Evolutionary conservation across 2,797 vertebrate genomes (phyloP), one percentile per base, ranked within the genome.

Genomic region (Schizopygopsis pylzovi): DNA sequence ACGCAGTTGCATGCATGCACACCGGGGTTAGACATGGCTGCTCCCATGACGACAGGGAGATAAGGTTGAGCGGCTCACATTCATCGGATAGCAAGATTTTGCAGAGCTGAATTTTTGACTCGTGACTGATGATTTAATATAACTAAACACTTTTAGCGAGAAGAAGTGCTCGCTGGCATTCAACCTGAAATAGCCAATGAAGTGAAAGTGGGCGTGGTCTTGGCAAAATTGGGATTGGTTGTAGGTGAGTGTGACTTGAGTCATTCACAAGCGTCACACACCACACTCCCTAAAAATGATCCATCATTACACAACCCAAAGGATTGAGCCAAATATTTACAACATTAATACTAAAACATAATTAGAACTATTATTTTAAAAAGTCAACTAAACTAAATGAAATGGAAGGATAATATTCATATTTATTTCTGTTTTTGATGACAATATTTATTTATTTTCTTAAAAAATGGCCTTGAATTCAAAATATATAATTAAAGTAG

Each of bases 181-280:
- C 75, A 33, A 67, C 33, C 18, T 28, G 16, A 45, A 28, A 10
- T 9, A 45, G 18, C 15, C n/a, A 59, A 28, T 63, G 0, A 63
- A 39, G 25, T 37, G 28, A 37, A 33, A 70, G 63, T 67, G 33
- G 63, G 63, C 39, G 20, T 52, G 71, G 25, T 49, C 59, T 65
- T 9, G 13, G 65, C 16, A 79, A 41, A 37, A 45, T 16, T 47
- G 25, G n/a, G 49, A 79, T 71, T 45, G 61, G 33, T 20, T 39
- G 8, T 65, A 52, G 47, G 73, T 0, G 49, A 43, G 49, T 6
- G 13, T 0, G 25, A 59, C 22, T 1, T 54, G 33, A 84, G 61
- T 84, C 75, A 79, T 79, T 84, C 45, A 84, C 20, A 84, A 77
- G 20, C 4, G 6, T 54, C 82, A 45, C 7, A 9, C 13, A 76